Evolutionary conservation across 2,113 vertebrate species (phyloP).

Genomic region (Mesitornis unicolor): DNA sequence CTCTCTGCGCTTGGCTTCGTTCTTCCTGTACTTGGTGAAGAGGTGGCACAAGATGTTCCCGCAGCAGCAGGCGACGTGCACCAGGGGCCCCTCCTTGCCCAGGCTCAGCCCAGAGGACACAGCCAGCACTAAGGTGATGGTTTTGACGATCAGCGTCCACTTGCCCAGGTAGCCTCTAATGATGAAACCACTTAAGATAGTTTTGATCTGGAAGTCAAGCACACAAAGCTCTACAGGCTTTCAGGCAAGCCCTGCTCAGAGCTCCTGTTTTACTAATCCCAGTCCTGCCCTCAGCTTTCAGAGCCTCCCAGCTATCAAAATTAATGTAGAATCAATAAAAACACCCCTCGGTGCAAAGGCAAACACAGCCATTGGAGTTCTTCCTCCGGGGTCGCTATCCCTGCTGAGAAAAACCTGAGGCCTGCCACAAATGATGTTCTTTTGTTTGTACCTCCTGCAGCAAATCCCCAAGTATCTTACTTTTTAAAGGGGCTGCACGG

Average conservation of each 20-base stretch:
- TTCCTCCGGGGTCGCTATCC: neutral
- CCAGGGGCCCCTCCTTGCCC: constrained; percentile 95
- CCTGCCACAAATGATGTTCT: rapidly evolving
- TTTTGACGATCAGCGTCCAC: constrained; percentile 96
- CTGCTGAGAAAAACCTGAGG: neutral
- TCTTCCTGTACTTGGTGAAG: constrained; percentile 96
- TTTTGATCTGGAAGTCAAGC: constrained; percentile 89
- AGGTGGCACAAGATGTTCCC: constrained; percentile 94
- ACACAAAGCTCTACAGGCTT: constrained; percentile 67
- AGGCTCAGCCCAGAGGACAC: constrained; percentile 96
- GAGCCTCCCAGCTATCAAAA: neutral
- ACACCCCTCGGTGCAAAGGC: neutral
- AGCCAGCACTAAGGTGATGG: constrained; percentile 91
- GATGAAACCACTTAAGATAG: constrained; percentile 96
- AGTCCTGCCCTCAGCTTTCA: neutral
- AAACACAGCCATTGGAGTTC: neutral
- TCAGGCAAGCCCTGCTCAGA: constrained; percentile 41
- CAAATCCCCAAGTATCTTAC: neutral
- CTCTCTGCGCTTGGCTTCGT: constrained; percentile 95
- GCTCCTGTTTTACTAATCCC: neutral
- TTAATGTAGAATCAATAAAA: neutral
- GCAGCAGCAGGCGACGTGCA: constrained; percentile 97
- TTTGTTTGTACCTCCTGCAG: neutral
- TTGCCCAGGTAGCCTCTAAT: constrained; percentile 96
- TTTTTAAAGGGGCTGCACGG: neutral